phyloP scores from a whole-genome alignment of 1,140 invertebrate genomes.

The Drosophila malerkotliana region DNA sequence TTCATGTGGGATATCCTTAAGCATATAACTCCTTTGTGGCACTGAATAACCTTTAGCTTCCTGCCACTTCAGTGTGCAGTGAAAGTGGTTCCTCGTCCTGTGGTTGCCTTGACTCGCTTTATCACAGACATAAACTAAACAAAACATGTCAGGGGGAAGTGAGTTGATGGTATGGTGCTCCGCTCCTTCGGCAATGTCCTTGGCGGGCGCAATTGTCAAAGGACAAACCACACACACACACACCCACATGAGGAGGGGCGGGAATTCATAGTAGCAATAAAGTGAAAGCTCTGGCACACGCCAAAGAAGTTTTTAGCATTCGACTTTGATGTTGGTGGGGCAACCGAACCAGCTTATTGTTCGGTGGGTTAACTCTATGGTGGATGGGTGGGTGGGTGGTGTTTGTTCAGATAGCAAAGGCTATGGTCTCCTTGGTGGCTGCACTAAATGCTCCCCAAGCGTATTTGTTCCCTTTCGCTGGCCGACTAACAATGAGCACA shows the following conservation, averaged over 20 bases:
- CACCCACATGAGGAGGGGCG: conserved; percentile 14
- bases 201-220: conserved; percentile 67
- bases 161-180: not conserved
- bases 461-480: conserved; percentile 15
- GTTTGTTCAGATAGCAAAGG: conserved; percentile 13
- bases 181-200: conserved; percentile 33
- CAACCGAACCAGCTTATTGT: conserved; percentile 22
- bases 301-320: conserved; percentile 53
- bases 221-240: conserved; percentile 38
- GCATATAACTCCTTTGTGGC: conserved; percentile 33
- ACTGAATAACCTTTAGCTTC: conserved; percentile 12
- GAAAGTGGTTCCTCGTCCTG: conserved; percentile 28
- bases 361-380: conserved; percentile 3
- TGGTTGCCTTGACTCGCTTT: conserved; percentile 51
- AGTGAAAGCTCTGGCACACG: conserved; percentile 54
- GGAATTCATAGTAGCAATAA: conserved; percentile 66
- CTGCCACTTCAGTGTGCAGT: conserved; percentile 34
- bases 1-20: conserved; percentile 2
- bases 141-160: conserved; percentile 41
- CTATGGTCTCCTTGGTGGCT: conserved; percentile 4
- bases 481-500: conserved; percentile 42
- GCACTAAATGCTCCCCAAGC: conserved; percentile 62
- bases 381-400: conserved; percentile 4
- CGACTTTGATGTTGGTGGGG: conserved; percentile 57
- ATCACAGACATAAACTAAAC: conserved; percentile 57